These are phyloP conservation scores for Andrena minutula DNA, from an alignment of 2,888 invertebrate genomes.

Conservation along the genomic window DNA sequence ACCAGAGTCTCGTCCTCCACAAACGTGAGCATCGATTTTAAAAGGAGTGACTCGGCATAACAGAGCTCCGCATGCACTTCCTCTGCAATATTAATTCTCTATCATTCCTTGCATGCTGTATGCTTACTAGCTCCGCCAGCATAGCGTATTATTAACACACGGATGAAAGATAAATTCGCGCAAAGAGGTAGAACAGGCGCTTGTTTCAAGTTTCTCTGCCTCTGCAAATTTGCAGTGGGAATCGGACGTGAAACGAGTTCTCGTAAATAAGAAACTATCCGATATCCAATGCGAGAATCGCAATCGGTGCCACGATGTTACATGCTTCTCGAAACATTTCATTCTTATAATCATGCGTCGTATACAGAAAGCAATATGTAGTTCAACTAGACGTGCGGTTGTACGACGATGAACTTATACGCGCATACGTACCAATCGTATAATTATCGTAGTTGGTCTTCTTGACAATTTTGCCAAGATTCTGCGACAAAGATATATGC, in stretches of 20 bases:
- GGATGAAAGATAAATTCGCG: neutral
- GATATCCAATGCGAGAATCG: neutral
- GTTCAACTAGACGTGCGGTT: conserved; percentile 9
- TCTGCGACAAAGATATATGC: conserved; percentile 91
- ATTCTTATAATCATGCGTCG: conserved; percentile 34
- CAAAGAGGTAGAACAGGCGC: too few species aligned
- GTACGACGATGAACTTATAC: conserved; percentile 4
- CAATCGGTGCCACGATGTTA: neutral
- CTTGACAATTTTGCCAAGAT: conserved; percentile 92
- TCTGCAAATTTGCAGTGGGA: neutral
- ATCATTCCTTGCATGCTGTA: conserved; percentile 61
- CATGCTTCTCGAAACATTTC: conserved; percentile 8
- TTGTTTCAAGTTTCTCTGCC: too few species aligned
- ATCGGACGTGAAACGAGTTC: neutral
- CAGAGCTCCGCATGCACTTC: conserved; percentile 98
- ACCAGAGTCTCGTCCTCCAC: conserved; percentile 97
- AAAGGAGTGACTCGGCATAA: conserved; percentile 95
- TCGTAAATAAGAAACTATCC: neutral
- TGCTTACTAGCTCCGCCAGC: neutral
- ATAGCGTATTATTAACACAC: conserved; percentile 4
- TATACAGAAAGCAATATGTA: conserved; percentile 35
- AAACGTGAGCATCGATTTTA: conserved; percentile 96
- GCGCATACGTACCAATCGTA: conserved; percentile 86
- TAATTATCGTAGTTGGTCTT: conserved; percentile 92
- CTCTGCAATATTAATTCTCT: conserved; percentile 84